These are phyloP conservation scores for Ciconia boyciana DNA, from an alignment of 2,113 vertebrate species.

Conservation along the genomic window DNA sequence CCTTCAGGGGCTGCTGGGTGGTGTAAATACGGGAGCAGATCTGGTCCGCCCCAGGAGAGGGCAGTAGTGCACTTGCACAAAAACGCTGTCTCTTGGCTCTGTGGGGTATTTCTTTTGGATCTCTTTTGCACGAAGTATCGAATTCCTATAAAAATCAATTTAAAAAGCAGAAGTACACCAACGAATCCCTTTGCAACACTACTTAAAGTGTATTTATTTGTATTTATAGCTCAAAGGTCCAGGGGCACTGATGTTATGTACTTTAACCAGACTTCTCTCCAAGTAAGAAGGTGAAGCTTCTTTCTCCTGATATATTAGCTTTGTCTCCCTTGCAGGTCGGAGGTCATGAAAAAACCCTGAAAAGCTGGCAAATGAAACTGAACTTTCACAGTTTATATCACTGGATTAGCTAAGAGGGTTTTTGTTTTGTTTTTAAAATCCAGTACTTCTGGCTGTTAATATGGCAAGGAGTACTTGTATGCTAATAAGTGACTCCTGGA, in stretches of 20 bases:
- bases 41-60: conserved; percentile 15
- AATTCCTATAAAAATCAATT: conserved; percentile 10
- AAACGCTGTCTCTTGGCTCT: neutral
- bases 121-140: neutral
- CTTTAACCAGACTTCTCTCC: neutral
- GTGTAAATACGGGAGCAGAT: neutral
- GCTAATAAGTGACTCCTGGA: neutral
- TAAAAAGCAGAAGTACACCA: neutral
- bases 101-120: neutral
- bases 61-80: conserved; percentile 35
- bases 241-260: neutral
- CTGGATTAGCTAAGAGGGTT: neutral
- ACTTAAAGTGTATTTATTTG: conserved; percentile 3
- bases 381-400: neutral
- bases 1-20: too few species aligned
- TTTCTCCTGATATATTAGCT: neutral
- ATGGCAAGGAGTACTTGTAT: neutral
- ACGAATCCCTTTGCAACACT: neutral
- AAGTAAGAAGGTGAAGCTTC: neutral
- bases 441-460: neutral
- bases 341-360: neutral
- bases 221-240: neutral
- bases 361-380: neutral
- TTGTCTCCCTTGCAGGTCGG: neutral
- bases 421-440: neutral